A percentile compares a stretch with the other conserved stretches of the same genome.
Conservation (phyloP, 2,888 invertebrate species). For the Pheosia gnoma region DNA sequence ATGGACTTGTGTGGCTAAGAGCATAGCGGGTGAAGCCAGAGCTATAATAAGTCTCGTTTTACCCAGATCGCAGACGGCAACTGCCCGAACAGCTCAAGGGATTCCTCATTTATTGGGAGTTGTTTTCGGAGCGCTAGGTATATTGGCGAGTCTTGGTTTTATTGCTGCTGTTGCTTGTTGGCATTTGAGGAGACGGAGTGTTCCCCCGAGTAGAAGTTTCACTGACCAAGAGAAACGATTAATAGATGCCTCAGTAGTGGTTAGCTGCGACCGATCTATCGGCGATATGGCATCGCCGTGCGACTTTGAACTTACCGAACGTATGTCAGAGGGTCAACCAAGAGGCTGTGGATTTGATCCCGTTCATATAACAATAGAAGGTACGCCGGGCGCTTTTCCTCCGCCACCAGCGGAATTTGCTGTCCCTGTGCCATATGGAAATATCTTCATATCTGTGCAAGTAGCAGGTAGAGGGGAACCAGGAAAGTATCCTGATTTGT, state of each 20-base stretch:
- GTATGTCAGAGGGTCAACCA: constrained; percentile 71
- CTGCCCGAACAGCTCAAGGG: constrained; percentile 89
- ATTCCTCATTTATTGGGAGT: constrained; percentile 90
- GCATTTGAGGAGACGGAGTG: constrained; percentile 89
- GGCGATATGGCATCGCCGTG: constrained; percentile 85
- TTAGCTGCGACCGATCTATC: constrained; percentile 87
- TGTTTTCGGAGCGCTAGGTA: constrained; percentile 89
- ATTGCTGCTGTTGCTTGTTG: constrained; percentile 79
- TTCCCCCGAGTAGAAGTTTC: constrained; percentile 87
- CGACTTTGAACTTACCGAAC: constrained; percentile 78
- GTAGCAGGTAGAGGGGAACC: constrained; percentile 83
- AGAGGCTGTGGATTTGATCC: constrained; percentile 83
- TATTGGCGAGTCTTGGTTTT: constrained; percentile 87
- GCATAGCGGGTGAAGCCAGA: constrained; percentile 85
- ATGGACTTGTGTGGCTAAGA: constrained; percentile 92
- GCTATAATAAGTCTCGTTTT: constrained; percentile 84
- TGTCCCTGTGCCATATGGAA: constrained; percentile 85
- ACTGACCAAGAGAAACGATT: constrained; percentile 95
- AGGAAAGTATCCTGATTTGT: constrained; percentile 89
- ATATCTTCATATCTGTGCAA: constrained; percentile 94
- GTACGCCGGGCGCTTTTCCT: constrained; percentile 76
- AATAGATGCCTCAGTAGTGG: constrained; percentile 88
- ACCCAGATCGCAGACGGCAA: constrained; percentile 88
- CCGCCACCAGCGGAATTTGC: constrained; percentile 83
- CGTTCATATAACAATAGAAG: constrained; percentile 86